A percentile compares a stretch with the other conserved stretches of the same genome.
These are phyloP conservation scores for Condylostylus longicornis DNA, from an alignment of 1,140 invertebrate species.

Conservation along the genomic window DNA sequence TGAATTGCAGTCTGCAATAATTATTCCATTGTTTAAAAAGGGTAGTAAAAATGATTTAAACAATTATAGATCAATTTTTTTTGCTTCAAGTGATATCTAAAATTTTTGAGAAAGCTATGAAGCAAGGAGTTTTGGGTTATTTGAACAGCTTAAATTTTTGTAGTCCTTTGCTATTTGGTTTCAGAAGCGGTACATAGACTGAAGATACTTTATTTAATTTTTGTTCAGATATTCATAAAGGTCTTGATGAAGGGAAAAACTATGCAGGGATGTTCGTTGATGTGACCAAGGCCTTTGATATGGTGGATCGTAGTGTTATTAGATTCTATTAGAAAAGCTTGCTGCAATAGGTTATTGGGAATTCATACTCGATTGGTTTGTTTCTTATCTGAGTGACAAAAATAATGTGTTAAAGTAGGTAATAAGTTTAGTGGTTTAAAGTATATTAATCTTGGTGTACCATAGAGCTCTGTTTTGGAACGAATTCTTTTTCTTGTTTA, in stretches of 20 bases:
- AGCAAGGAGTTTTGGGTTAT: not conserved
- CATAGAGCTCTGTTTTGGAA: too few relatives aligned
- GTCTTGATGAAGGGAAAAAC: not conserved
- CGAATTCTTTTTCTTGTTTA: too few relatives aligned
- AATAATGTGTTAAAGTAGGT: not conserved
- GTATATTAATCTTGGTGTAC: too few relatives aligned
- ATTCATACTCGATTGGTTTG: not conserved
- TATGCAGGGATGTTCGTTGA: not conserved
- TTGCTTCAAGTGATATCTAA: too few relatives aligned
- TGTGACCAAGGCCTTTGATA: not conserved
- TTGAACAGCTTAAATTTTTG: not conserved
- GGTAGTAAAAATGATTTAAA: not conserved
- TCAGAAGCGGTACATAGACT: not conserved
- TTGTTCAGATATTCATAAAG: not conserved
- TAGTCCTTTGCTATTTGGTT: not conserved
- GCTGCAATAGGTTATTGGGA: not conserved
- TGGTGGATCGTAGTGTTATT: not conserved
- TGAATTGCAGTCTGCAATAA: not conserved
- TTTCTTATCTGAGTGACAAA: not conserved
- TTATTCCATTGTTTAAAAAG: not conserved
- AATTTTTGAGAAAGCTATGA: not conserved
- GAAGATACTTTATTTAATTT: constrained; percentile 1
- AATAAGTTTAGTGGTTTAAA: not conserved
- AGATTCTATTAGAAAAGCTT: not conserved
- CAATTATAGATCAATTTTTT: too few relatives aligned